These are phyloP conservation scores for Chymomyza costata DNA, from an alignment of 1,140 invertebrate genomes.

Conservation along the genomic window DNA sequence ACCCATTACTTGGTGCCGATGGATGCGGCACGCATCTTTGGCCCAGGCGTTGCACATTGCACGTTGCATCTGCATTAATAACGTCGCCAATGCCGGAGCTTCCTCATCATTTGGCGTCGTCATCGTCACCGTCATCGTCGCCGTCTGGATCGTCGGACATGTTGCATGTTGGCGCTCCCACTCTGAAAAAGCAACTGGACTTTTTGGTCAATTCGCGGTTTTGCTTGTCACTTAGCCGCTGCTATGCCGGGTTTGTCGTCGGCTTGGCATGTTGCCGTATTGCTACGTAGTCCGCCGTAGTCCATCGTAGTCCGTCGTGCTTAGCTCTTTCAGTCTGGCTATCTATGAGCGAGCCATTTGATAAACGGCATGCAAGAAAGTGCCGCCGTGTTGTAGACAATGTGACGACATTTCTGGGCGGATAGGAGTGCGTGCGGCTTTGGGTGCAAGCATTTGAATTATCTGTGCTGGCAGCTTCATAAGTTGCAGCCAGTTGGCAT, in stretches of 20 bases:
- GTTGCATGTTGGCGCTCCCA: conserved; percentile 23
- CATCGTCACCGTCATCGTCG: neutral
- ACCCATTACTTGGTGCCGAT: too few species aligned
- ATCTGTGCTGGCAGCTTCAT: too few species aligned
- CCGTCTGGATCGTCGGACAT: neutral
- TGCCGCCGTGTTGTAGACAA: conserved; percentile 40
- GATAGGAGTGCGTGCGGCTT: conserved; percentile 3
- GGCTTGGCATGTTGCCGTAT: conserved; percentile 57
- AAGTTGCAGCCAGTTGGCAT: too few species aligned
- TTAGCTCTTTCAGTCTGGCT: too few species aligned
- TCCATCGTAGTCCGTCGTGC: too few species aligned
- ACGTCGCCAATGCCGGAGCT: conserved; percentile 8
- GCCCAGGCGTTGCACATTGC: too few species aligned
- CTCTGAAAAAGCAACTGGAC: conserved; percentile 27
- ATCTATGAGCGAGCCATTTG: too few species aligned
- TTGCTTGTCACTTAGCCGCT: conserved; percentile 70
- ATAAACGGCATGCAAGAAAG: conserved; percentile 62
- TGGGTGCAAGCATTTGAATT: conserved; percentile 42
- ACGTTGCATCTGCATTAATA: too few species aligned
- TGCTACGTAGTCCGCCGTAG: too few species aligned
- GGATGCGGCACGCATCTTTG: conserved; percentile 40
- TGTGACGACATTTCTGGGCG: conserved; percentile 58
- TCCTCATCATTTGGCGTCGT: neutral
- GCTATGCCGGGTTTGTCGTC: conserved; percentile 39
- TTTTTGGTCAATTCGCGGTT: conserved; percentile 74